Conservation (phyloP, 2,113 vertebrate genomes). For the Microcebus jonahi region DNA sequence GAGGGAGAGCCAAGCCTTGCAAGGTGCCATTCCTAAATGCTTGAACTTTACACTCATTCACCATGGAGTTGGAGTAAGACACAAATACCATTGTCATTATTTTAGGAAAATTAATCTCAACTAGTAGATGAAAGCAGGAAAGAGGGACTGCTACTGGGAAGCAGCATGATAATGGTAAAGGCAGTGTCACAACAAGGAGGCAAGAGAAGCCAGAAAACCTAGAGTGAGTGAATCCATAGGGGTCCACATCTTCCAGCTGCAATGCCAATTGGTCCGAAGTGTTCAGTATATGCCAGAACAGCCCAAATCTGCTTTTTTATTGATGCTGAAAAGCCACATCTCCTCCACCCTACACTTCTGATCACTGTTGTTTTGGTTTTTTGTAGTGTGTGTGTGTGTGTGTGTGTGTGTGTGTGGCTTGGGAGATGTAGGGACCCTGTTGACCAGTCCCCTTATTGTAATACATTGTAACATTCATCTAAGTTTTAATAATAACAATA, state of each 20-base stretch:
- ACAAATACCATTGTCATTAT: neutral
- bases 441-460: neutral
- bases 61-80: neutral
- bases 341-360: neutral
- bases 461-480: neutral
- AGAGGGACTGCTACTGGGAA: neutral
- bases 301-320: neutral
- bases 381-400: neutral
- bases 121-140: neutral
- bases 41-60: neutral
- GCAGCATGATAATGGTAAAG: neutral
- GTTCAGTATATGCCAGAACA: neutral
- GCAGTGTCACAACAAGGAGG: neutral
- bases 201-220: neutral
- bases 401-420: neutral
- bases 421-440: neutral
- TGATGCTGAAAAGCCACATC: neutral
- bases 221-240: too few species aligned
- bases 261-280: neutral
- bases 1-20: neutral
- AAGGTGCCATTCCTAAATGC: neutral
- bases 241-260: neutral
- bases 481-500: neutral
- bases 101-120: slow-evolving; percentile 15
- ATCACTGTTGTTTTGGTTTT: too few species aligned